phyloP scores from a whole-genome alignment of 2,113 vertebrate genomes.

The Hyperopisus bebe region DNA sequence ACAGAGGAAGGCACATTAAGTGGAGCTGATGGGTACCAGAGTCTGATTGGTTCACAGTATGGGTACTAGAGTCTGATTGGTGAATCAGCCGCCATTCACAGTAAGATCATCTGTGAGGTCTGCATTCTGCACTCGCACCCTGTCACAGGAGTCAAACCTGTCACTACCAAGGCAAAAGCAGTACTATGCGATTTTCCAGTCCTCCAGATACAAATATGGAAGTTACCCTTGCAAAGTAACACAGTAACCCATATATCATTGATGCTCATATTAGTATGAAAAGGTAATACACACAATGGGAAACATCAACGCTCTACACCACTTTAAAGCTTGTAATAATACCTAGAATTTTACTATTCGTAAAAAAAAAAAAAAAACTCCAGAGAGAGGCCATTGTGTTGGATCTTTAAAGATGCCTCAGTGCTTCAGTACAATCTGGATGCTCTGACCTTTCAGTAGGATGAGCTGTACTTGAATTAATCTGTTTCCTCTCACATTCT shows the following conservation, averaged over 20 bases:
- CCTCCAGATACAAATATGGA: not conserved
- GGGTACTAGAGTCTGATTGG: constrained; percentile 1
- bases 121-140: not conserved
- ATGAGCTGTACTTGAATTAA: not conserved
- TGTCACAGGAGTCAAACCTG: not conserved
- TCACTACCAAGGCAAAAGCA: not conserved
- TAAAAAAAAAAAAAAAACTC: not conserved
- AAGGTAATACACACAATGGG: not conserved
- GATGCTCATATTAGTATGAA: not conserved
- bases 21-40: not conserved
- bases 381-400: not conserved
- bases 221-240: not conserved
- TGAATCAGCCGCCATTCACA: constrained; percentile 17
- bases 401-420: not conserved
- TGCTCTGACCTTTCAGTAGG: not conserved
- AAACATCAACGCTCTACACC: not conserved
- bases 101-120: constrained; percentile 26
- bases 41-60: constrained; percentile 1
- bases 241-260: not conserved
- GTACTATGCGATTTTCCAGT: not conserved
- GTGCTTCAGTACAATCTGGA: not conserved
- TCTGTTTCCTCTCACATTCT: not conserved
- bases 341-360: not conserved
- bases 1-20: constrained; percentile 33
- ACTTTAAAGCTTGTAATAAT: not conserved